These are phyloP conservation scores for Papilio helenus DNA, from an alignment of 1,140 invertebrate genomes.

Conservation along the genomic window DNA sequence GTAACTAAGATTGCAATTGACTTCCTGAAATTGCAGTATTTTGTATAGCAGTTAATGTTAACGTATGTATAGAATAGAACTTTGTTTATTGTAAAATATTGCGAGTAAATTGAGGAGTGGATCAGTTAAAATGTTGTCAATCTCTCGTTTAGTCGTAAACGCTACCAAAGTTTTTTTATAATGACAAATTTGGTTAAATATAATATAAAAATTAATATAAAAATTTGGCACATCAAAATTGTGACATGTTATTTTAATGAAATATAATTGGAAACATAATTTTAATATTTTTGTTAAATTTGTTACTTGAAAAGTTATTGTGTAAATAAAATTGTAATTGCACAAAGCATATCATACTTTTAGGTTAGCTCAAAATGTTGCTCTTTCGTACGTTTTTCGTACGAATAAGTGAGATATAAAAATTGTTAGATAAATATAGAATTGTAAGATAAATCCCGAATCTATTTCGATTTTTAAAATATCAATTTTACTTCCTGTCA, in stretches of 20 bases:
- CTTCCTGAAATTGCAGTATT: conserved; percentile 41
- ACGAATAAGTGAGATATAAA: conserved; percentile 56
- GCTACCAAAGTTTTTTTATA: conserved; percentile 64
- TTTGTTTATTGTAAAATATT: conserved; percentile 53
- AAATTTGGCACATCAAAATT: conserved; percentile 51
- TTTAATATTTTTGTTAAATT: conserved; percentile 64
- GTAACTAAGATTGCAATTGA: conserved; percentile 39
- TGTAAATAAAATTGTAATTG: conserved; percentile 67
- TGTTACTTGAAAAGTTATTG: conserved; percentile 67
- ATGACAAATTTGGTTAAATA: conserved; percentile 51
- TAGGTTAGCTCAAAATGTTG: conserved; percentile 63
- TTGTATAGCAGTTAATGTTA: conserved; percentile 46
- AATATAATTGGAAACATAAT: conserved; percentile 35
- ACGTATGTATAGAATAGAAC: conserved; percentile 36
- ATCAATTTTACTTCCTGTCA: conserved; percentile 43
- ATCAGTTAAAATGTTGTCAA: conserved; percentile 48
- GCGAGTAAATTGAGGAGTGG: conserved; percentile 46
- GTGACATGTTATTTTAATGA: conserved; percentile 50
- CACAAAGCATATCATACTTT: conserved; percentile 70
- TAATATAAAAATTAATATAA: conserved; percentile 47
- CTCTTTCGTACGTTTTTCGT: conserved; percentile 52
- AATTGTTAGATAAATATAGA: conserved; percentile 55
- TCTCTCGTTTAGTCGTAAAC: conserved; percentile 62
- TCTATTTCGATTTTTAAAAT: conserved; percentile 43
- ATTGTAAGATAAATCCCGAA: conserved; percentile 42